Evolutionary conservation across 2,113 vertebrate species (phyloP), one percentile per base, ranked within the genome.

Genomic region (Sinocyclocheilus grahami): DNA sequence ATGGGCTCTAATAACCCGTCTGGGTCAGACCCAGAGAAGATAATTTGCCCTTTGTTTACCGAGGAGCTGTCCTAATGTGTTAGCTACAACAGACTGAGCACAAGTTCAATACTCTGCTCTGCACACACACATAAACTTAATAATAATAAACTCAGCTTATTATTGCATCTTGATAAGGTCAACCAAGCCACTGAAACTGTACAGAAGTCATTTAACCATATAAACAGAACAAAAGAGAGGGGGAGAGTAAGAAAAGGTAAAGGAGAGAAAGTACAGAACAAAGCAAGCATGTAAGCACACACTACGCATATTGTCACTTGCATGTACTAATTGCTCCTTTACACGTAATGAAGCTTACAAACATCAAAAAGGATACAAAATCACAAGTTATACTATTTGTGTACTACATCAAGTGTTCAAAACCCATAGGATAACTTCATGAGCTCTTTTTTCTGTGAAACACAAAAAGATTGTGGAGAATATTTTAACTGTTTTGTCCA

Each of bases 141-240:
- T 71, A 71, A 82, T 82, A 33, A 33, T 33, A 83, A 83, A 71
- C 22, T 16, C 79, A 18, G 63, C 62, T 18, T 76, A 85, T 85
- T 85, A 85, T 48, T 65, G 55, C 83, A 85, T 48, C 13, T 22
- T 77, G 83, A 85, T 77, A 85, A 85, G 83, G 83, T 85, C 83
- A 83, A n/a, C 39, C 24, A 71, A 83, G 65, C 81, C 81, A 83
- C 42, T 33, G 27, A 83, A 55, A 83, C 65, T 82, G 79, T 80
- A 82, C 51, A 76, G 6, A 42, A 67, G 22, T 46, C 74, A 79
- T 76, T 84, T 60, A 78, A 58, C 85, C 86, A 81, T 63, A 76
- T 76, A 85, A 83, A 81, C 53, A 82, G 24, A 75, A 69, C 8
- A 51, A 83, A 65, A 58, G 18, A 82, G n/a, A 63, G 16, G 6